Conservation (phyloP, 2,113 vertebrate genomes). For the Ariopsis seemanni region DNA sequence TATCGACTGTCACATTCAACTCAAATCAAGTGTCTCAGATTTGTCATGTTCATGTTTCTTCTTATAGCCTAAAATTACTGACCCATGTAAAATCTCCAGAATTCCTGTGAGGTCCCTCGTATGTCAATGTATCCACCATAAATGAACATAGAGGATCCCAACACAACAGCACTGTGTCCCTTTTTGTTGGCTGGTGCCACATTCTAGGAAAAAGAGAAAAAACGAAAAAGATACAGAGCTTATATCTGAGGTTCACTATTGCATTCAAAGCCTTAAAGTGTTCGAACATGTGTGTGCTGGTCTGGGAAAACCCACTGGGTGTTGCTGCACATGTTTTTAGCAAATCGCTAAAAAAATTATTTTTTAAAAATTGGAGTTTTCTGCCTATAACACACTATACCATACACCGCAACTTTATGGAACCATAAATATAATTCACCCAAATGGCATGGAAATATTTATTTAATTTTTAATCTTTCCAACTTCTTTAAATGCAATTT, state of each 20-base stretch:
- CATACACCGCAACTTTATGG: not conserved
- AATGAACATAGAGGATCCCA: slow-evolving; percentile 75
- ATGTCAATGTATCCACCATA: slow-evolving; percentile 84
- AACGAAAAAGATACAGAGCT: not conserved
- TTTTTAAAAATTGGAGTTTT: not conserved
- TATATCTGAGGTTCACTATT: not conserved
- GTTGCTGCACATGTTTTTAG: too few species aligned
- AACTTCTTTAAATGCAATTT: not conserved
- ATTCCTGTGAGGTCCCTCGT: slow-evolving; percentile 80
- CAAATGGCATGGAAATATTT: not conserved
- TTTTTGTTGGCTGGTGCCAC: slow-evolving; percentile 77
- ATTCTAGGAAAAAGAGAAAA: slow-evolving; percentile 52
- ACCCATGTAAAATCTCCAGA: slow-evolving; percentile 82
- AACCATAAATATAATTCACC: not conserved
- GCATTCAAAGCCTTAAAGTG: not conserved
- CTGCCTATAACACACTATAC: not conserved
- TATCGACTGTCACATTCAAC: not conserved
- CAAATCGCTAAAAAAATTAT: not conserved
- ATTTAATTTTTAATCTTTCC: not conserved
- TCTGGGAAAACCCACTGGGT: not conserved
- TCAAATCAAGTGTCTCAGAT: not conserved
- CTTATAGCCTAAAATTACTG: slow-evolving; percentile 48
- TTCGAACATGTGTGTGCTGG: not conserved
- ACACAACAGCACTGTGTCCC: slow-evolving; percentile 80
- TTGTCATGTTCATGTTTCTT: not conserved